Evolutionary conservation across 2,888 invertebrate species (phyloP).

Genomic region (Drosophila affinis): DNA sequence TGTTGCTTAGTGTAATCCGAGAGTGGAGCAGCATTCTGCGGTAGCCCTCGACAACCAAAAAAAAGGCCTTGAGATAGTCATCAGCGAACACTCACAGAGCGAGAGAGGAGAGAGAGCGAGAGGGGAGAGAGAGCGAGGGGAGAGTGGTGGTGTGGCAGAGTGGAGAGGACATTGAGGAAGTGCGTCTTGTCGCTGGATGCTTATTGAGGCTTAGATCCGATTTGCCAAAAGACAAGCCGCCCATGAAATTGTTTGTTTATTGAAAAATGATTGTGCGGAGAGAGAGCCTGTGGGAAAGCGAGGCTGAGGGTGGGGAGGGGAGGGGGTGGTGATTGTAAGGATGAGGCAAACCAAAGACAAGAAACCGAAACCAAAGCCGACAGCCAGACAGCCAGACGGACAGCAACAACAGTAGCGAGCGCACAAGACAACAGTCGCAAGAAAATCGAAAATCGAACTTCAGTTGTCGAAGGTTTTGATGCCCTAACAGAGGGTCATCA

Average conservation of each 20-base stretch:
- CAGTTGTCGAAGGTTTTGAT: constrained; percentile 7
- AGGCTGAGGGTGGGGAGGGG: neutral
- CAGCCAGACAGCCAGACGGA: constrained; percentile 13
- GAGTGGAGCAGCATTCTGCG: constrained; percentile 30
- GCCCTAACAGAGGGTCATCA: neutral
- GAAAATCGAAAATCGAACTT: neutral
- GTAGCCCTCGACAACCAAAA: constrained; percentile 22
- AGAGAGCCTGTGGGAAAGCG: constrained; percentile 5
- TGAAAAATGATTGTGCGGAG: constrained; percentile 74
- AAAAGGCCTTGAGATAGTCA: constrained; percentile 56
- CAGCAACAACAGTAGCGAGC: constrained; percentile 21
- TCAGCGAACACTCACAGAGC: constrained; percentile 27
- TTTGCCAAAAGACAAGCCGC: constrained; percentile 75
- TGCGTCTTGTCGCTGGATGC: constrained; percentile 78
- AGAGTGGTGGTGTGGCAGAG: neutral
- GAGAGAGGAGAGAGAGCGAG: neutral
- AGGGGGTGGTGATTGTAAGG: constrained; percentile 9
- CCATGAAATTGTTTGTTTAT: constrained; percentile 80
- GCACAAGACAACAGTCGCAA: constrained; percentile 7
- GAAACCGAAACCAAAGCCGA: constrained; percentile 49
- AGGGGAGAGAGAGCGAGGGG: neutral
- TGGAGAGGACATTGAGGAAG: constrained; percentile 53
- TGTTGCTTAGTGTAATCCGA: constrained; percentile 60
- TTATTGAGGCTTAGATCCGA: constrained; percentile 80
- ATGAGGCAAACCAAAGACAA: constrained; percentile 53